Evolutionary conservation across 2,888 invertebrate genomes (phyloP), one percentile per base, ranked within the genome.

Genomic region (Melanostoma mellinum): DNA sequence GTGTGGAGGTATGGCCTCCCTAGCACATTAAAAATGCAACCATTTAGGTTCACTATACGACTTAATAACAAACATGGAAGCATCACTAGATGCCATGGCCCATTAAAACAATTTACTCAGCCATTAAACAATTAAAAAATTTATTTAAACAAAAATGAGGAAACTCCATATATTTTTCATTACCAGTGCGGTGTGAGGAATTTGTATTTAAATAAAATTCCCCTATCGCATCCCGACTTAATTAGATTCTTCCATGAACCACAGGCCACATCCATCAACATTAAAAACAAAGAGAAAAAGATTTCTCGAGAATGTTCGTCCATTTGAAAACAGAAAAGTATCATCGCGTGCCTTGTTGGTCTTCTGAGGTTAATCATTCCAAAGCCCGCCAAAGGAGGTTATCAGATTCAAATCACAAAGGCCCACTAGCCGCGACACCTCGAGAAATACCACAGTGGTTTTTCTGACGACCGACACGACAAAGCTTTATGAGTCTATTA

Each of bases 31-130:
- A 68, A 68, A 68, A 68, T 75, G 38, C 75, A 60, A 20, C 40
- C 33, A 50, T 20, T 10, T 8, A 6, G 32, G 6, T 5, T 6
- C 35, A 10, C 9, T 52, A 50, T 55, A 58, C 9, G 56, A 60
- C 44, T 8, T 9, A 58, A 44, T 6, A 67, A 67, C 35, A 52
- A 48, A 60, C 35, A 40, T 33, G 42, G 44, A 20, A 20, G 20
- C 9, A 32, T n/a, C 73, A 55, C 56, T 50, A 65, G 53, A 42
- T 36, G 65, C 35, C 55, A 56, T 68, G 68, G 68, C 60, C 68
- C 52, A 75, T 75, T 75, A 60, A 75, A 68, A 53, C 75, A 20
- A 75, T 68, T 68, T 68, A 53, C 68, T 60, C 42, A 35, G 75
- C 50, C 58, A 60, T 75, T 68, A 60, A 68, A 68, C 68, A 75